phyloP scores from a whole-genome alignment of 2,888 invertebrate species.

The Coleophora deauratella region DNA sequence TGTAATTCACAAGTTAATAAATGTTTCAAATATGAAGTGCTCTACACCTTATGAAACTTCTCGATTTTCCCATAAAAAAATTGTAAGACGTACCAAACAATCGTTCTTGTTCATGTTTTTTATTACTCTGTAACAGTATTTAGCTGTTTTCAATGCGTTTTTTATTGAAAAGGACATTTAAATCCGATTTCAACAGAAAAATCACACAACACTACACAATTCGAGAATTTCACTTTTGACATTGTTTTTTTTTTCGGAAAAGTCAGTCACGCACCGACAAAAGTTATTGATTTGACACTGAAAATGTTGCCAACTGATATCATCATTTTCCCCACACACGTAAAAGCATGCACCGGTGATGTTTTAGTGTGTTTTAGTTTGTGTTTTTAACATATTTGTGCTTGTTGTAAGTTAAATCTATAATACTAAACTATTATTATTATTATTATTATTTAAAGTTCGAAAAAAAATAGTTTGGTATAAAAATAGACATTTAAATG shows the following conservation, averaged over 20 bases:
- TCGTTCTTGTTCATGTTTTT: slow-evolving; percentile 37
- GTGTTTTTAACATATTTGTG: too few species aligned
- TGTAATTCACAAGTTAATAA: too few species aligned
- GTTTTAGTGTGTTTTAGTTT: too few species aligned
- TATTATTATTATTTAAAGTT: too few species aligned
- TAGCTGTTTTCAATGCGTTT: slow-evolving; percentile 42
- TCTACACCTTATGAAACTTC: too few species aligned
- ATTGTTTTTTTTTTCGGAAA: too few species aligned
- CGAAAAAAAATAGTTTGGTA: too few species aligned
- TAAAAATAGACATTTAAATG: too few species aligned
- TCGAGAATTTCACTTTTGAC: slow-evolving; percentile 1
- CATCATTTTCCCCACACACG: slow-evolving; percentile 3
- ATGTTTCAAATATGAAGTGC: too few species aligned
- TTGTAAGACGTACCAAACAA: slow-evolving; percentile 40
- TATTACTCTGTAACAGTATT: slow-evolving; percentile 38
- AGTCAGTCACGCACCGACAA: slow-evolving; percentile 8
- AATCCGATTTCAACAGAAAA: slow-evolving; percentile 16
- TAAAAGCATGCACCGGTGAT: too few species aligned
- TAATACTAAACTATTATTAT: too few species aligned
- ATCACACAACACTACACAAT: background rate
- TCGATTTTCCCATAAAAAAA: background rate
- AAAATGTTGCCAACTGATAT: slow-evolving; percentile 24
- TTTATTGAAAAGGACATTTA: slow-evolving; percentile 53
- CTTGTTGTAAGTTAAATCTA: too few species aligned
- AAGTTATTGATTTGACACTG: slow-evolving; percentile 17